Base-by-base conservation (phyloP, 2,797 vertebrate genomes). In the Allenopithecus nigroviridis region DNA sequence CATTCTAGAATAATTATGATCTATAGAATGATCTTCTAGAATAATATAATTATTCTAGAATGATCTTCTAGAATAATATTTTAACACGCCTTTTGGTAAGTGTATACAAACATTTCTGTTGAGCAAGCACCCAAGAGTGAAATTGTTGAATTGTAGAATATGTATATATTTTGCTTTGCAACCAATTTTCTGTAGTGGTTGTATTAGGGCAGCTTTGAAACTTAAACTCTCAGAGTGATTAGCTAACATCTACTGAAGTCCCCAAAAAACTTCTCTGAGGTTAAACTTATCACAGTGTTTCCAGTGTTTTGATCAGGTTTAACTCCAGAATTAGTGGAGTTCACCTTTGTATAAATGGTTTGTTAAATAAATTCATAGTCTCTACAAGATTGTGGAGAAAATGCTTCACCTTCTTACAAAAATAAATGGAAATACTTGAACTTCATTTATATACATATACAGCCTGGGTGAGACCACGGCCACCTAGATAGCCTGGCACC, bases 311-410 rank as follows among this genome's bases (percentile, higher is more conserved):
- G 72, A 72, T 57, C 50, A 46, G 41, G 5, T 78, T 36, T n/a
- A 46, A 75, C 46, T 43, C 50, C 39, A 96, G 39, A 96, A 83
- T 95, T 85, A 79, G 21, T 53, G 28, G 53, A 50, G 84, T 30
- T 91, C 21, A 17, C 14, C 70, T 94, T 59, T 72, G 48, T 30
- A 68, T 79, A 93, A 86, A 57, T 33, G 26, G 2, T 85, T 91
- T 92, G 11, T 95, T 83, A 85, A 95, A 75, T 70, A 74, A 94
- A 61, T 89, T 95, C 81, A 83, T 28, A 64, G 19, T 36, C 75
- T 87, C 5, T 24, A 70, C 24, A 70, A 84, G 11, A 89, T 59
- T 41, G 33, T 70, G 14, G 24, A 75, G 14, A 36, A 43, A 59
- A 39, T 14, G 5, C 11, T 46, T 74, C 33, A 59, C 9, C 30